These are phyloP conservation scores for Uria aalge DNA, from an alignment of 2,113 vertebrate genomes.

Conservation along the genomic window DNA sequence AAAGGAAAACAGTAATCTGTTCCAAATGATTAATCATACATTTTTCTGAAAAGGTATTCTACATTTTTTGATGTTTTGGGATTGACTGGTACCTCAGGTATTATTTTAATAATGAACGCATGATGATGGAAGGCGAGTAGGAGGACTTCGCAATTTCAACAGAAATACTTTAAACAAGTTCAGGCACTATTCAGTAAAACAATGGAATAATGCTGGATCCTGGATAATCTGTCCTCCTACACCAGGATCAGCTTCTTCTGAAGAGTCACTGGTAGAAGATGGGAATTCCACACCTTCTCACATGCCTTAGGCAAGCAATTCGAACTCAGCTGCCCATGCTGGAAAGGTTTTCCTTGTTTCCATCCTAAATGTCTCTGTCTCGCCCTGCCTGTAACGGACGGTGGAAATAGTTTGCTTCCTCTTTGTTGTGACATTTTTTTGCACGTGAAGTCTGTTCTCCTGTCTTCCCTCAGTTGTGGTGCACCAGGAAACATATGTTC, in stretches of 20 bases:
- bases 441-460: background rate
- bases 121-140: slow-evolving; percentile 1
- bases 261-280: background rate
- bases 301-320: background rate
- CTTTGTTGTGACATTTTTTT: background rate
- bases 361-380: background rate
- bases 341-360: background rate
- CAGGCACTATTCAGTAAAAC: background rate
- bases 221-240: background rate
- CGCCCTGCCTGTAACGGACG: background rate
- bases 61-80: background rate
- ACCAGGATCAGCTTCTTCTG: background rate
- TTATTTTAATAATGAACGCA: background rate
- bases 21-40: background rate
- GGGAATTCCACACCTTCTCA: background rate
- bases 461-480: accelerated
- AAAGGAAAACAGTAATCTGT: background rate
- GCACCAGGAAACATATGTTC: background rate
- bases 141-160: background rate
- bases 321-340: background rate
- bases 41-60: background rate
- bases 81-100: background rate
- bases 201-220: background rate
- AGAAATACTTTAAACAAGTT: slow-evolving; percentile 11
- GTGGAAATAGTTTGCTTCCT: background rate